A percentile compares a stretch with the other conserved stretches of the same genome.
phyloP scores from a whole-genome alignment of 1,140 invertebrate genomes.

The Aporrectodea caliginosa region DNA sequence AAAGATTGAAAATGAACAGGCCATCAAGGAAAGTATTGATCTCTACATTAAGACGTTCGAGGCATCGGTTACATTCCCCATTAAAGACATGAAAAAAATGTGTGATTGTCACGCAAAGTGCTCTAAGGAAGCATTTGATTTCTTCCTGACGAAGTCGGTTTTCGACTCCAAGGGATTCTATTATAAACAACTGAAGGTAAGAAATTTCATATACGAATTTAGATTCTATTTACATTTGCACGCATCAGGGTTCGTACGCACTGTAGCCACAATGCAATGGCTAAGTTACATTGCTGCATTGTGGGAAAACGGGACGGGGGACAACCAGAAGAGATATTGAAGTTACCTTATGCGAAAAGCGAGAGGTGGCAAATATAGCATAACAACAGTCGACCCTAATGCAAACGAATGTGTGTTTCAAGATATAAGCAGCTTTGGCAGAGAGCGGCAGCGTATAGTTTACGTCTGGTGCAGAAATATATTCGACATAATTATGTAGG shows the following conservation, averaged over 20 bases:
- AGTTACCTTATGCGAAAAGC: too few relatives aligned
- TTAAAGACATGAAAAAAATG: background rate
- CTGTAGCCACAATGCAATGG: background rate
- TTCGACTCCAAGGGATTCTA: background rate
- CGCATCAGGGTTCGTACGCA: background rate
- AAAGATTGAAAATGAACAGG: background rate
- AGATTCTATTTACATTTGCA: background rate
- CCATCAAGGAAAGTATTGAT: background rate
- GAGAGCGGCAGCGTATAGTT: too few relatives aligned
- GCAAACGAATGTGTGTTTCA: too few relatives aligned
- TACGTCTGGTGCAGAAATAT: too few relatives aligned
- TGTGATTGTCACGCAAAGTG: background rate
- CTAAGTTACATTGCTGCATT: too few relatives aligned
- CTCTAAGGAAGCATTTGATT: background rate
- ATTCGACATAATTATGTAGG: too few relatives aligned
- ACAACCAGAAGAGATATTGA: too few relatives aligned
- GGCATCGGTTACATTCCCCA: background rate
- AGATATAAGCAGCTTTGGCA: too few relatives aligned
- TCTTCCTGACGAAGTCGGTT: background rate
- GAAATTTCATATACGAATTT: background rate
- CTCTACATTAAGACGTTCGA: background rate
- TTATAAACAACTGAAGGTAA: background rate
- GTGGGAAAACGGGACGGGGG: too few relatives aligned
- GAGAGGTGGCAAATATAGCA: too few relatives aligned
- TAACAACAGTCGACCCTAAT: too few relatives aligned